Percentiles rank a stretch among this genome's conserved stretches.
Conservation (phyloP, 1,140 invertebrate species). For the Drosophila burlai region DNA sequence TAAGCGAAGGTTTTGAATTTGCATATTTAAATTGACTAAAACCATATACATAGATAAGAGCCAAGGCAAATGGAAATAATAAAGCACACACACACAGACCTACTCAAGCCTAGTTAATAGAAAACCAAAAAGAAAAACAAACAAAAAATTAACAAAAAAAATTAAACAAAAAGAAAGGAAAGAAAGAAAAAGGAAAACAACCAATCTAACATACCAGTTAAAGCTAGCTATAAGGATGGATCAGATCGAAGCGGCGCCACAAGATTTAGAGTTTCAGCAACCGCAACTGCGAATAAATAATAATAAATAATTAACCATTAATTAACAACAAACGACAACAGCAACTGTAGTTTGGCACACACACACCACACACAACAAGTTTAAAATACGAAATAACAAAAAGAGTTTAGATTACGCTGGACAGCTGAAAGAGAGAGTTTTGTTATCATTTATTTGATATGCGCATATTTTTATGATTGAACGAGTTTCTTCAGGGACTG, state of each 20-base stretch:
- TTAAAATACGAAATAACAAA: slow-evolving; percentile 8
- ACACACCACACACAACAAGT: slow-evolving; percentile 19
- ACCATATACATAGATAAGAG: slow-evolving; percentile 34
- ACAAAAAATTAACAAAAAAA: slow-evolving; percentile 1
- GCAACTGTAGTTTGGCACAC: slow-evolving; percentile 59
- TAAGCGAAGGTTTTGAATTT: slow-evolving; percentile 80
- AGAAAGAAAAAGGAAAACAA: slow-evolving; percentile 4
- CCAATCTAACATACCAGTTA: slow-evolving; percentile 52
- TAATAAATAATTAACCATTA: slow-evolving; percentile 67
- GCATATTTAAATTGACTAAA: slow-evolving; percentile 69
- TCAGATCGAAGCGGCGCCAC: slow-evolving; percentile 60
- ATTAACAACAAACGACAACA: slow-evolving; percentile 32
- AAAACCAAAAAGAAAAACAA: slow-evolving; percentile 20
- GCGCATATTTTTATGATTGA: slow-evolving; percentile 70
- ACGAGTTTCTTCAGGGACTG: slow-evolving; percentile 77
- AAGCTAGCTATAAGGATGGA: slow-evolving; percentile 52
- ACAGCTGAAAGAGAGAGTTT: slow-evolving; percentile 53
- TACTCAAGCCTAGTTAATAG: slow-evolving; percentile 61
- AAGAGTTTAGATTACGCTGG: slow-evolving; percentile 39
- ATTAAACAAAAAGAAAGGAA: neutral
- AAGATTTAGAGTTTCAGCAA: slow-evolving; percentile 82
- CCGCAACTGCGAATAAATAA: slow-evolving; percentile 54
- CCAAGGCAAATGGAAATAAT: slow-evolving; percentile 68
- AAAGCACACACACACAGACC: slow-evolving; percentile 56
- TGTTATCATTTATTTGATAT: slow-evolving; percentile 78